Percentiles rank a stretch among this genome's conserved stretches.
phyloP scores from a whole-genome alignment of 2,888 invertebrate species.

The Macroteleia sp. region DNA sequence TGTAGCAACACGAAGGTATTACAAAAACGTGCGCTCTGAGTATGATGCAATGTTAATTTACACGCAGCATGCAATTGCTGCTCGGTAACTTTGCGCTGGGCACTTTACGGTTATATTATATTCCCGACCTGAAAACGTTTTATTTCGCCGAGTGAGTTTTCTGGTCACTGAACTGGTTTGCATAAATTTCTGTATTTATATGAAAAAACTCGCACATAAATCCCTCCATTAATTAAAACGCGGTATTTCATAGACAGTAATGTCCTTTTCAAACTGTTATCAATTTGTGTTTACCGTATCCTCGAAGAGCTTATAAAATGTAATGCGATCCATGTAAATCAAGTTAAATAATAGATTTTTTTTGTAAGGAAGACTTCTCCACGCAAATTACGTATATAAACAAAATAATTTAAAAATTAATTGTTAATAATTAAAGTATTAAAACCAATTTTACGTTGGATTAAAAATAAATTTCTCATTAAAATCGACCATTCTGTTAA shows the following conservation, averaged over 20 bases:
- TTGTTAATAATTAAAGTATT: too few relatives aligned
- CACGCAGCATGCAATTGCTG: conserved; percentile 17
- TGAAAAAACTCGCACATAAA: conserved; percentile 16
- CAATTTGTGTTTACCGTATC: not conserved
- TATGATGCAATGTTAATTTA: conserved; percentile 39
- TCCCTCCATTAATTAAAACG: conserved; percentile 24
- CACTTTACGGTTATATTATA: conserved; percentile 44
- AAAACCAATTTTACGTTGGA: too few relatives aligned
- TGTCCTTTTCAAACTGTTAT: conserved; percentile 2
- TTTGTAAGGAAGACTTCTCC: too few relatives aligned
- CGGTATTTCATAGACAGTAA: conserved; percentile 11
- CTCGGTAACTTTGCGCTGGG: conserved; percentile 7
- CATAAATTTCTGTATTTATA: conserved; percentile 15
- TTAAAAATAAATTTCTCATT: too few relatives aligned
- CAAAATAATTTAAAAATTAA: too few relatives aligned
- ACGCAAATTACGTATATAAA: too few relatives aligned
- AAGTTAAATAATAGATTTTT: too few relatives aligned
- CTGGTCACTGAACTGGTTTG: conserved; percentile 44
- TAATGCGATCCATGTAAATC: too few relatives aligned
- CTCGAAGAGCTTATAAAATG: too few relatives aligned
- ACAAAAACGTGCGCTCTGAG: conserved; percentile 24
- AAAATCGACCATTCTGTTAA: too few relatives aligned
- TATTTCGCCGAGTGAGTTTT: conserved; percentile 42
- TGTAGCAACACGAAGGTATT: conserved; percentile 11
- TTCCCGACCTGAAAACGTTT: conserved; percentile 23